phyloP scores from a whole-genome alignment of 2,113 vertebrate genomes.

The Ia io region DNA sequence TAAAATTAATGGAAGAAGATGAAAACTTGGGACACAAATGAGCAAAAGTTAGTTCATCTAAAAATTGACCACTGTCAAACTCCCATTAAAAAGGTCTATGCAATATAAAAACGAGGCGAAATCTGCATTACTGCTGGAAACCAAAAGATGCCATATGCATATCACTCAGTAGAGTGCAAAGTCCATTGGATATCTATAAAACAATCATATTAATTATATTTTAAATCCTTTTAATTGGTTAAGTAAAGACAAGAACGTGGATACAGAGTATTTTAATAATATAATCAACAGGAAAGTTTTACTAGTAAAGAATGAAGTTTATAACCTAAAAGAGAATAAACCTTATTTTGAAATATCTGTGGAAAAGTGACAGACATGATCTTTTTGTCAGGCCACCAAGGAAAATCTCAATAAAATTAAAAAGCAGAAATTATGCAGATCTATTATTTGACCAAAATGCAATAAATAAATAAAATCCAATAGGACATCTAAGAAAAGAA shows the following conservation, averaged over 20 bases:
- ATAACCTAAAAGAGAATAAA: background rate
- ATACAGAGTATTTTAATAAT: background rate
- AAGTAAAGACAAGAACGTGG: background rate
- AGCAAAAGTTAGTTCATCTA: background rate
- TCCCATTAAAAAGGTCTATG: background rate
- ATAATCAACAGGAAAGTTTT: background rate
- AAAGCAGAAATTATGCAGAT: background rate
- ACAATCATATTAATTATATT: background rate
- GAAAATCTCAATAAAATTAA: background rate
- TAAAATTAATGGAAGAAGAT: background rate
- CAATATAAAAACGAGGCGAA: background rate
- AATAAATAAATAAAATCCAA: constrained; percentile 11
- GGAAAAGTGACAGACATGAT: background rate
- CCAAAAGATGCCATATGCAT: background rate
- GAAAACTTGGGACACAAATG: background rate
- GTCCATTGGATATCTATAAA: background rate
- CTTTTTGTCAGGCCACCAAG: background rate
- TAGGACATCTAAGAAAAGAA: background rate
- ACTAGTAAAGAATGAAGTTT: constrained; percentile 21
- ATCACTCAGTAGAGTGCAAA: background rate
- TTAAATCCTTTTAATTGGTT: background rate
- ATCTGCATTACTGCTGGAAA: background rate
- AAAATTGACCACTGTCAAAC: background rate
- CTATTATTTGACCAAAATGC: background rate
- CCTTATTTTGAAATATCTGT: background rate